These are phyloP conservation scores for Mus pahari DNA, from an alignment of 2,113 vertebrate species.

Conservation along the genomic window DNA sequence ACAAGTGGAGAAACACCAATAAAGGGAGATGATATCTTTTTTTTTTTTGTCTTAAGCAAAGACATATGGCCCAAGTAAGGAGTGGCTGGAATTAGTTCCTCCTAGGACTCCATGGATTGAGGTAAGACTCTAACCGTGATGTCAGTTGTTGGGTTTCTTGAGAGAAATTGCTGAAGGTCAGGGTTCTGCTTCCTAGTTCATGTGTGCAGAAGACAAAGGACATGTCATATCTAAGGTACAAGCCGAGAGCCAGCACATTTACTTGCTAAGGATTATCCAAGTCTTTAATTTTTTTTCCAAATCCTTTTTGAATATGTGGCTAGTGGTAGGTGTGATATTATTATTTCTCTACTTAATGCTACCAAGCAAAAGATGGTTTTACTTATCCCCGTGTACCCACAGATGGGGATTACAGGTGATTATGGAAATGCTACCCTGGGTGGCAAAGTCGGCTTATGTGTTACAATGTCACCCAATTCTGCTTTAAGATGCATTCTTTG, in stretches of 20 bases:
- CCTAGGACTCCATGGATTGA: no score
- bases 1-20: no score
- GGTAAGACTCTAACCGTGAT: neutral
- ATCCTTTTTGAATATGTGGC: neutral
- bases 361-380: neutral
- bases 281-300: neutral
- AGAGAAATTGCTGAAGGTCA: neutral
- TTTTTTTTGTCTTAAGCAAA: neutral
- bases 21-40: neutral
- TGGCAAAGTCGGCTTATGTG: neutral
- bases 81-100: no score
- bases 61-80: rapidly evolving
- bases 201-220: neutral
- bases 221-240: no score
- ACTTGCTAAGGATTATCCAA: neutral
- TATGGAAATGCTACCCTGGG: neutral
- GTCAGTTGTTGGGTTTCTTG: neutral
- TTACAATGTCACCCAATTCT: neutral
- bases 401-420: neutral
- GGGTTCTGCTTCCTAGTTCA: neutral
- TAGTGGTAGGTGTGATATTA: neutral
- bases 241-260: neutral
- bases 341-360: neutral
- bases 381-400: neutral
- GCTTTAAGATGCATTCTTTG: neutral